Base-by-base conservation (phyloP, 1,140 invertebrate species). In the Drosophila baimaii region DNA sequence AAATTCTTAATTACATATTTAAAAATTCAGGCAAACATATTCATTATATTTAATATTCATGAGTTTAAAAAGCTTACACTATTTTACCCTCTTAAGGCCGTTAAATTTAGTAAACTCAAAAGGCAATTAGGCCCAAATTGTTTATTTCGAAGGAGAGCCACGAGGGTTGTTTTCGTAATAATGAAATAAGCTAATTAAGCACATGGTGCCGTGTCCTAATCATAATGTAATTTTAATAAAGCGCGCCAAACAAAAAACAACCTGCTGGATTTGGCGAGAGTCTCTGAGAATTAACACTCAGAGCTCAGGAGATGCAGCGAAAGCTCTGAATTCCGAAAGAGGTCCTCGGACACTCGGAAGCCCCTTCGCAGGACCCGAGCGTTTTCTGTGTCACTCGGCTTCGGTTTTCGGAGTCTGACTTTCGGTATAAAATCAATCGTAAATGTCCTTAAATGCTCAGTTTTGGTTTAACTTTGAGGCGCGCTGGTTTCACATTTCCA, bases 371-470 rank as follows among this genome's bases (percentile, higher is more conserved):
- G 57, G 61, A 64, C 44, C 44, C 71, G 49, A 77, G 7, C 13
- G 49, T 64, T 88, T 88, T 88, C 83, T 79, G 79, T 86, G 83
- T 79, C 83, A 81, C 44, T 77, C 76, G 65, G 54, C 31, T 52
- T 70, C 56, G 47, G 71, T 37, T 77, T 70, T 77, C 69, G 63
- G 72, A 58, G 29, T 72, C 62, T 49, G 61, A 51, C 57, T 56
- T 88, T 88, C 84, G 78, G 78, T 88, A 92, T 91, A 92, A 91
- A 90, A 91, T 91, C 86, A 91, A 90, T 91, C 78, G 83, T 83
- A 84, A 92, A 84, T 82, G 82, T 81, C 83, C 86, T 90, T 90
- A 84, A 91, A 81, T 84, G 89, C 81, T 91, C 72, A 90, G 86
- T 91, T 81, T 84, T 91, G 81, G 69, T 89, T 90, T 81, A 73